Evolutionary conservation across 2,113 vertebrate species (phyloP).

Genomic region (Saiga tatarica): DNA sequence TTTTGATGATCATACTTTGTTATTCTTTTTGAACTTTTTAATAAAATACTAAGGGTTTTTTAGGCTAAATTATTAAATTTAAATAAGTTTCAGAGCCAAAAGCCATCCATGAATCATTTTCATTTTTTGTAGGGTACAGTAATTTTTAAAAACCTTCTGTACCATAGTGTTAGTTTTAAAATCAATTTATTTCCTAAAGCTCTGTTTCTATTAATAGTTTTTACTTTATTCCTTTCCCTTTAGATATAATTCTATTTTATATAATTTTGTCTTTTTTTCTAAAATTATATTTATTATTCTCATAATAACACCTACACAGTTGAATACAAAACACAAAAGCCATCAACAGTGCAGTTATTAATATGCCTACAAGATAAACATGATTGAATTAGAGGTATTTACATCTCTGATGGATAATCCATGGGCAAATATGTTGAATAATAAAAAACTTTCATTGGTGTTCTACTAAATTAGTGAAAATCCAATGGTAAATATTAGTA

Average conservation of each 20-base stretch:
- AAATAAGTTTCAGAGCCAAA: constrained; percentile 29
- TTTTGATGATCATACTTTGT: background rate
- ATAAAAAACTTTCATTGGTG: constrained; percentile 54
- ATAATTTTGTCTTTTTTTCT: constrained; percentile 32
- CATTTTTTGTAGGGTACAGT: constrained; percentile 33
- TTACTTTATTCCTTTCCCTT: constrained; percentile 42
- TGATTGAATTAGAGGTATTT: constrained; percentile 11
- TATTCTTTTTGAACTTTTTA: constrained; percentile 44
- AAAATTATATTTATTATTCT: constrained; percentile 62
- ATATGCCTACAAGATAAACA: constrained; percentile 36
- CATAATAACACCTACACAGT: constrained; percentile 36
- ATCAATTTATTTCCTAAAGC: constrained; percentile 41
- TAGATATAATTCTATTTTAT: constrained; percentile 47
- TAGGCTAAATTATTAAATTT: constrained; percentile 53
- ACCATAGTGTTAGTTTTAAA: constrained; percentile 60
- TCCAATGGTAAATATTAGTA: constrained; percentile 55
- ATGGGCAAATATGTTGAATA: constrained; percentile 49
- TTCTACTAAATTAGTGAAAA: constrained; percentile 64
- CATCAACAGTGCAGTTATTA: constrained; percentile 45
- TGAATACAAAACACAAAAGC: constrained; percentile 37
- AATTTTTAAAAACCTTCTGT: constrained; percentile 14
- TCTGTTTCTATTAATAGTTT: constrained; percentile 47
- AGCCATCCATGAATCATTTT: constrained; percentile 39
- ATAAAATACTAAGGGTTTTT: constrained; percentile 41
- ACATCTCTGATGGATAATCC: constrained; percentile 57